A percentile compares a stretch with the other conserved stretches of the same genome.
phyloP scores from a whole-genome alignment of 2,797 vertebrate genomes.

The Artibeus jamaicensis region DNA sequence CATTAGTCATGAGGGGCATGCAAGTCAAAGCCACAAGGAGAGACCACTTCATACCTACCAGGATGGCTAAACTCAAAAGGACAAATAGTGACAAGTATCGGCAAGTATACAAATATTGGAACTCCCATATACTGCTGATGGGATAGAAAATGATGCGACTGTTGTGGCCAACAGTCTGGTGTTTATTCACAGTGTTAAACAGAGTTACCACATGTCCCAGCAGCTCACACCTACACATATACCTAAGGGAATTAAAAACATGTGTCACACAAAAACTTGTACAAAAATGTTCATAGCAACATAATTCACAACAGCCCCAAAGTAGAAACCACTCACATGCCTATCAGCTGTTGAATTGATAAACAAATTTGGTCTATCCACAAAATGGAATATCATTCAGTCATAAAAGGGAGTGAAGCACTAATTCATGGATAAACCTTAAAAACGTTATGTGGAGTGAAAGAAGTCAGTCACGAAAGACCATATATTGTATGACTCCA shows the following conservation, averaged over 20 bases:
- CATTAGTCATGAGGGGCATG: not conserved
- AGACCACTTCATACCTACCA: no score
- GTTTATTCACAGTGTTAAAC: not conserved
- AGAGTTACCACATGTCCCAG: not conserved
- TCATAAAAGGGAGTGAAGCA: not conserved
- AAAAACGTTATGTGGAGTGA: not conserved
- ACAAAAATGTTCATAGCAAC: not conserved
- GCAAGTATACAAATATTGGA: not conserved
- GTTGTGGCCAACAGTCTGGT: not conserved
- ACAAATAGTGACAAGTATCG: not conserved
- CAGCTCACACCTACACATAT: not conserved
- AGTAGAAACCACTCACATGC: not conserved
- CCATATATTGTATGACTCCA: not conserved
- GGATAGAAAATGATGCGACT: not conserved
- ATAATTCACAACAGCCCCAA: not conserved
- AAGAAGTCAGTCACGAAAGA: not conserved
- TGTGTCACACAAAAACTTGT: not conserved
- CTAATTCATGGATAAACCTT: no score
- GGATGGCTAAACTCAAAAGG: not conserved
- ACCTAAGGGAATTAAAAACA: not conserved
- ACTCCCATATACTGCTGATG: no score
- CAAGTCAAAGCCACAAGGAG: not conserved
- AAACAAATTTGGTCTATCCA: not conserved
- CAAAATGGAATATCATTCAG: not conserved
- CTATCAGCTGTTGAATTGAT: not conserved